These are phyloP conservation scores for Brotula barbata DNA, from an alignment of 2,797 vertebrate species.

Conservation along the genomic window DNA sequence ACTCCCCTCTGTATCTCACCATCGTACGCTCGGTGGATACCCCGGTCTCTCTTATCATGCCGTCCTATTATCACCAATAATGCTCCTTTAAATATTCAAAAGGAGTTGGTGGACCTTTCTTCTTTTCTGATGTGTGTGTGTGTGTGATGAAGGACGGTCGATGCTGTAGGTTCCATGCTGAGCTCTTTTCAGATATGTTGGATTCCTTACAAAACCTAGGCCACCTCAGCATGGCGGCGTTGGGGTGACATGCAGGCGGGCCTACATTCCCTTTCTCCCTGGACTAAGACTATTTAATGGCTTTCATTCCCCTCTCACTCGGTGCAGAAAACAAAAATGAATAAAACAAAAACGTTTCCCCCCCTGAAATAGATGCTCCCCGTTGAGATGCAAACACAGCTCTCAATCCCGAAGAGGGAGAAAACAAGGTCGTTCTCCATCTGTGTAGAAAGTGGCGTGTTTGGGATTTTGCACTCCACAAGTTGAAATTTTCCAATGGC, in stretches of 20 bases:
- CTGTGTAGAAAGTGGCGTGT: conserved; percentile 20
- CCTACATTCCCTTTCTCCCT: conserved; percentile 61
- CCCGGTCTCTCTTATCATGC: conserved; percentile 65
- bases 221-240: conserved; percentile 75
- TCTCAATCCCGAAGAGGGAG: conserved; percentile 22
- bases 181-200: conserved; percentile 71
- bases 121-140: conserved; percentile 72
- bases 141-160: conserved; percentile 54
- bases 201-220: conserved; percentile 74
- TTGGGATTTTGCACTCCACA: conserved; percentile 35
- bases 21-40: conserved; percentile 52
- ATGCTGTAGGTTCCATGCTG: conserved; percentile 74
- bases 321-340: conserved; percentile 66
- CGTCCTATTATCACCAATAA: conserved; percentile 40
- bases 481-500: conserved; percentile 16
- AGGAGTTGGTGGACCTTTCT: conserved; percentile 67
- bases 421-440: conserved; percentile 33
- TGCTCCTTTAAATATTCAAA: conserved; percentile 76
- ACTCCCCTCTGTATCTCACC: conserved; percentile 55
- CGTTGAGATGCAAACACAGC: conserved; percentile 51
- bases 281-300: conserved; percentile 81
- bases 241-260: conserved; percentile 65
- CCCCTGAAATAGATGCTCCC: conserved; percentile 61
- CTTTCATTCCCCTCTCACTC: conserved; percentile 74
- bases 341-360: conserved; percentile 75